Conservation (phyloP, 2,797 vertebrate species). For the Lutjanus argentimaculatus region DNA sequence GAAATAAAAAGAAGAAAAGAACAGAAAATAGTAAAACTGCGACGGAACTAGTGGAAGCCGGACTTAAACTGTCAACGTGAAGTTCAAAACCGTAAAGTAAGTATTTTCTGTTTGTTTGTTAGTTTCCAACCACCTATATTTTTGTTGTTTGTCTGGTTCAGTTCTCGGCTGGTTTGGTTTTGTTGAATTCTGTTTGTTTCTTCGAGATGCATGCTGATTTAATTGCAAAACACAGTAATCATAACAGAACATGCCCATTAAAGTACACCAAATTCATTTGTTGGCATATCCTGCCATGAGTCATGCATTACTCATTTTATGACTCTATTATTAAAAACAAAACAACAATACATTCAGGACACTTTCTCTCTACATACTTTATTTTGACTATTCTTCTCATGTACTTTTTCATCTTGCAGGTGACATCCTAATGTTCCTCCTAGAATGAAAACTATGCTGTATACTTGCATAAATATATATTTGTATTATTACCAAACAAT, state of each 20-base stretch:
- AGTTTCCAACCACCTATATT: neutral
- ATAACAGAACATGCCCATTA: slow-evolving; percentile 18
- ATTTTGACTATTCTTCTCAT: neutral
- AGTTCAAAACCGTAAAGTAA: neutral
- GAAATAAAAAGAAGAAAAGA: neutral
- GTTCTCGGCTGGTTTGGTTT: slow-evolving; percentile 16
- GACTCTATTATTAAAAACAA: slow-evolving; percentile 18
- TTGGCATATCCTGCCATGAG: slow-evolving; percentile 20
- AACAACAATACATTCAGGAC: neutral
- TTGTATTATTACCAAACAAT: neutral
- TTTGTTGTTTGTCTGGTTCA: slow-evolving; percentile 2
- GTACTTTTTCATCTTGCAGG: neutral
- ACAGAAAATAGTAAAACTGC: neutral
- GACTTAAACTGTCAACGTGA: neutral
- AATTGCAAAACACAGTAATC: slow-evolving; percentile 18
- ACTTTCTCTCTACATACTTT: neutral
- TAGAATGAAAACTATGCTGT: neutral
- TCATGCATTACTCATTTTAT: slow-evolving; percentile 51
- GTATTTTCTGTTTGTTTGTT: neutral
- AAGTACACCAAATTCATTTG: neutral
- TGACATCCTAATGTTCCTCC: too few species aligned
- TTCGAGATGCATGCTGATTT: slow-evolving; percentile 35
- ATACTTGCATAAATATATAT: too few species aligned
- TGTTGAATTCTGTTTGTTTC: neutral
- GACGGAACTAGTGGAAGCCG: neutral